Evolutionary conservation across 2,797 vertebrate species (phyloP).

Genomic region (Sitta carolinensis): DNA sequence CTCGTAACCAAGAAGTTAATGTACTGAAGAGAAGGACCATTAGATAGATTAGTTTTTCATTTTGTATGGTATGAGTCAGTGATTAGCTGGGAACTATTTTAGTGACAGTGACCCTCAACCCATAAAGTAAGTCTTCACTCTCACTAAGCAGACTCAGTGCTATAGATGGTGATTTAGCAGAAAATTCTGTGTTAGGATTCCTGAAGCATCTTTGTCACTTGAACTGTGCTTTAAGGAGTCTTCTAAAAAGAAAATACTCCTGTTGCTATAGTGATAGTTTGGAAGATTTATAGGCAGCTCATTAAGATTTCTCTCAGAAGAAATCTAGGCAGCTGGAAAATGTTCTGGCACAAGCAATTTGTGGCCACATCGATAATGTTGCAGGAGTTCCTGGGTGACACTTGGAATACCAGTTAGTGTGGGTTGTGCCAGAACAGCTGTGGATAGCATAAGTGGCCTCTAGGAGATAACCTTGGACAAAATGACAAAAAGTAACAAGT

Average conservation of each 20-base stretch:
- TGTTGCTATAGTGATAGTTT: neutral
- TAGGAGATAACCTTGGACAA: conserved; percentile 23
- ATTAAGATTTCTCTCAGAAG: neutral
- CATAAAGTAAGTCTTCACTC: neutral
- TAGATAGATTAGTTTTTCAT: neutral
- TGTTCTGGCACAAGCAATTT: neutral
- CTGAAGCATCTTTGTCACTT: neutral
- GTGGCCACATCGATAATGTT: fast-evolving
- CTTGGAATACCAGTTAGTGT: neutral
- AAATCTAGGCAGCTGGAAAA: neutral
- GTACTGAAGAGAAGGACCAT: neutral
- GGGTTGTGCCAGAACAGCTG: neutral
- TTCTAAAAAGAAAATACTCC: neutral
- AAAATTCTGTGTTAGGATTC: neutral
- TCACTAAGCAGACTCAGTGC: neutral
- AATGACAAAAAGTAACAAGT: conserved; percentile 9
- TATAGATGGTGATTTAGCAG: neutral
- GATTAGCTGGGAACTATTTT: neutral
- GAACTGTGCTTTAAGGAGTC: neutral
- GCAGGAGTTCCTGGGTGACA: neutral
- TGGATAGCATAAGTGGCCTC: neutral
- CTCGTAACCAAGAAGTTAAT: neutral
- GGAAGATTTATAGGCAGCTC: neutral
- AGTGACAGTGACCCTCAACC: neutral
- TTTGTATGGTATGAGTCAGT: neutral